phyloP scores from a whole-genome alignment of 2,113 vertebrate genomes.

The Peromyscus polionotus region DNA sequence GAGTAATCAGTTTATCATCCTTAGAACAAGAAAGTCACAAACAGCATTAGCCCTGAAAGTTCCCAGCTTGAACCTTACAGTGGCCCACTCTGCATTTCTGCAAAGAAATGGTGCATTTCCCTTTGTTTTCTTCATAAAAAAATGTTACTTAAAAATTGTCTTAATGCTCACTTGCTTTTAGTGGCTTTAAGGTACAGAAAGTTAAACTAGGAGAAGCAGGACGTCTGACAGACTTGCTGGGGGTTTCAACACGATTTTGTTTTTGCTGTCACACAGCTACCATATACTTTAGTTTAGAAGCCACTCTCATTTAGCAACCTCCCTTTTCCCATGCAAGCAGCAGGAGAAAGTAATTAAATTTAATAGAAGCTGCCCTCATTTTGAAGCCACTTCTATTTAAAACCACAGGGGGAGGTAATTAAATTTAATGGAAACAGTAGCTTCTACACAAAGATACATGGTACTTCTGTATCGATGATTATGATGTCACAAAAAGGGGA shows the following conservation, averaged over 20 bases:
- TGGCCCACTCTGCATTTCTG: neutral
- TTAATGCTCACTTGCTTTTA: neutral
- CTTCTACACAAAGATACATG: constrained; percentile 86
- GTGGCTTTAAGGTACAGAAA: neutral
- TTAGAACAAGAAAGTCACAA: constrained; percentile 22
- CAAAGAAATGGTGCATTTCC: neutral
- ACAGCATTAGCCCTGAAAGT: constrained; percentile 12
- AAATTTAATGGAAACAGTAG: constrained; percentile 86
- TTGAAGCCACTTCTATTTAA: constrained; percentile 86
- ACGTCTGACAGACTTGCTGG: neutral
- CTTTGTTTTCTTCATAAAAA: neutral
- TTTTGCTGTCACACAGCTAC: constrained; percentile 67
- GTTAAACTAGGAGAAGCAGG: neutral
- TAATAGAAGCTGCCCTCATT: constrained; percentile 87
- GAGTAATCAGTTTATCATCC: neutral
- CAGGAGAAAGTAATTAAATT: constrained; percentile 86
- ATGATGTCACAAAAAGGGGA: constrained; percentile 86
- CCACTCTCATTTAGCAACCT: constrained; percentile 77
- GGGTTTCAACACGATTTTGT: constrained; percentile 31
- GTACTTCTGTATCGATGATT: constrained; percentile 84
- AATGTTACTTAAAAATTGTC: constrained; percentile 14
- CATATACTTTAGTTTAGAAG: constrained; percentile 83
- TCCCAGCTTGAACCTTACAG: neutral
- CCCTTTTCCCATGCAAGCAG: constrained; percentile 79
- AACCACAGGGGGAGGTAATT: constrained; percentile 86